Evolutionary conservation across 2,888 invertebrate genomes (phyloP).

Genomic region (Drosophila subsilvestris): DNA sequence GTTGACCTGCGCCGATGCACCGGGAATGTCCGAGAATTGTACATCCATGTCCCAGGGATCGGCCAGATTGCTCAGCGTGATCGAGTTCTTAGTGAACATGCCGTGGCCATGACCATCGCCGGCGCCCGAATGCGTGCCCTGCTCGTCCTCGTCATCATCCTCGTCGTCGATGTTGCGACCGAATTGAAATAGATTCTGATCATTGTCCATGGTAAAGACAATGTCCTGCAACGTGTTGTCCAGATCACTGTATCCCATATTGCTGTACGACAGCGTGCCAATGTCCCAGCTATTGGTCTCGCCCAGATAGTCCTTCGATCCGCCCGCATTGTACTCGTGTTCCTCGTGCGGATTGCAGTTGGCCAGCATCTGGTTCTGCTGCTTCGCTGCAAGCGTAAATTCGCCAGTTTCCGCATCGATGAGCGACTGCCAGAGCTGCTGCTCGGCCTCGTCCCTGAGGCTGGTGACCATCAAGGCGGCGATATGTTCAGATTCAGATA

Average conservation of each 20-base stretch:
- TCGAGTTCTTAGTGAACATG: conserved; percentile 63
- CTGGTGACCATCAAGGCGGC: conserved; percentile 86
- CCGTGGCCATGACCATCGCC: conserved; percentile 57
- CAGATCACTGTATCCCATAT: conserved; percentile 61
- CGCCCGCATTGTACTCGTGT: conserved; percentile 72
- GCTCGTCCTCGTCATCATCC: conserved; percentile 75
- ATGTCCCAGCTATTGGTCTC: conserved; percentile 55
- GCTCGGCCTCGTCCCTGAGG: conserved; percentile 85
- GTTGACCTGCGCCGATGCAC: conserved; percentile 47
- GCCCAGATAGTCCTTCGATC: conserved; percentile 74
- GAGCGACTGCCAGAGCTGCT: conserved; percentile 84
- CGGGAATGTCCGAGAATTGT: conserved; percentile 73
- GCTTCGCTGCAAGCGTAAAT: conserved; percentile 76
- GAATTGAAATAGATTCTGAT: conserved; percentile 75
- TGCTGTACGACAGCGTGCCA: conserved; percentile 49
- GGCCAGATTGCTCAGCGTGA: conserved; percentile 59
- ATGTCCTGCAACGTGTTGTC: conserved; percentile 68
- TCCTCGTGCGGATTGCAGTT: conserved; percentile 83
- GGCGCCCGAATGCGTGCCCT: conserved; percentile 52
- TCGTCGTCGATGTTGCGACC: conserved; percentile 72
- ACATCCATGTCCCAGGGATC: conserved; percentile 81
- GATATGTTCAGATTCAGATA: conserved; percentile 85
- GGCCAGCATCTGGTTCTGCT: conserved; percentile 82
- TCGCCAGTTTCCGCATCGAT: conserved; percentile 81
- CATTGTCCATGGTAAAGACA: conserved; percentile 75